Conservation (phyloP, 2,888 invertebrate species). For the Drosophila helvetica region DNA sequence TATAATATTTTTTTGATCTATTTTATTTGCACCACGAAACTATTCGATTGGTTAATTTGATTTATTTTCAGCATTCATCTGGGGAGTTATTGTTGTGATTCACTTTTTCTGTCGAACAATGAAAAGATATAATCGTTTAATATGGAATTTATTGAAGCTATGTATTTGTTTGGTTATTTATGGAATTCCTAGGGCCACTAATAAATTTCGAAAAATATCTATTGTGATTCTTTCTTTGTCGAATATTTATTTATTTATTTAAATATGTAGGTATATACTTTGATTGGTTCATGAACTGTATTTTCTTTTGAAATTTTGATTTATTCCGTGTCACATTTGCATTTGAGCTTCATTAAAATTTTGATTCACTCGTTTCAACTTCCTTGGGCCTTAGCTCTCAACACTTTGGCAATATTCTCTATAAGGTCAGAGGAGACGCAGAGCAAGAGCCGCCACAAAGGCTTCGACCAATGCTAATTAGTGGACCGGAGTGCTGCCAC, state of each 20-base stretch:
- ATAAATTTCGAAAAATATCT: conserved; percentile 5
- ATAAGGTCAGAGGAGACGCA: background rate
- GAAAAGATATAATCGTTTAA: background rate
- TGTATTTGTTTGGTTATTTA: conserved; percentile 20
- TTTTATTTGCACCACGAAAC: conserved; percentile 31
- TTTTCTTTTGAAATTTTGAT: background rate
- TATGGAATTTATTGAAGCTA: conserved; percentile 13
- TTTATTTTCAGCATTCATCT: conserved; percentile 23
- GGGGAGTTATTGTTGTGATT: conserved; percentile 4
- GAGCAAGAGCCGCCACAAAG: background rate
- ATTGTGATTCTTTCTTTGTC: background rate
- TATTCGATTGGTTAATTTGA: conserved; percentile 32
- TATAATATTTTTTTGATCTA: background rate
- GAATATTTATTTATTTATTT: background rate
- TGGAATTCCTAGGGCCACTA: conserved; percentile 1
- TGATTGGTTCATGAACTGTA: background rate
- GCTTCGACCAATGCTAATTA: conserved; percentile 12
- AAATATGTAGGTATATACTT: background rate
- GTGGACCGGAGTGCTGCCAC: conserved; percentile 6
- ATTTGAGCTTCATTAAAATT: conserved; percentile 3
- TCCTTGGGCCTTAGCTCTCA: no score
- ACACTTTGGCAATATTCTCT: background rate
- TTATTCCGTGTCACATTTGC: background rate
- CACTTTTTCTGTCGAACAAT: background rate
- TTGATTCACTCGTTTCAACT: conserved; percentile 9